Conservation (phyloP, 2,888 invertebrate genomes). For the Polia nebulosa region DNA sequence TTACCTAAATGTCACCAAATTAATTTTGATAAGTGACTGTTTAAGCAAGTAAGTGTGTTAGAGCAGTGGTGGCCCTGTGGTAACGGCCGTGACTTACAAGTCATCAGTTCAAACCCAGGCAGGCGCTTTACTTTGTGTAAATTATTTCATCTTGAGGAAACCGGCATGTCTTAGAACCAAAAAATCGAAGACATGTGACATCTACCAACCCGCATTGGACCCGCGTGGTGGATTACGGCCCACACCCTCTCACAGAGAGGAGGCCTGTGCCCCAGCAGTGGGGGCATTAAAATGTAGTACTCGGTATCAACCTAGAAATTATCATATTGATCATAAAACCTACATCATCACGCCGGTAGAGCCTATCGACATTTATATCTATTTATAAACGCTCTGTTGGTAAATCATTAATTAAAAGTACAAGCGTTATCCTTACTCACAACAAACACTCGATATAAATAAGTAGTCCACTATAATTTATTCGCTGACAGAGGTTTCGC, state of each 20-base stretch:
- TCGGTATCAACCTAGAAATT: neutral
- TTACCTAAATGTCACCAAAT: conserved; percentile 15
- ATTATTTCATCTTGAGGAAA: no score
- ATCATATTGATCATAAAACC: neutral
- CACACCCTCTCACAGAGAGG: no score
- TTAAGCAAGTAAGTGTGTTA: no score
- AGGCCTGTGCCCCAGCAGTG: no score
- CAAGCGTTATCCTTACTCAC: neutral
- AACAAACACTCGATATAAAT: neutral
- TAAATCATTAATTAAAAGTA: neutral
- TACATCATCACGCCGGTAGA: neutral
- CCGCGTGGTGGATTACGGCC: no score
- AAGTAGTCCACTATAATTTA: neutral
- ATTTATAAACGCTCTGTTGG: neutral
- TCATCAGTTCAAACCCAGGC: neutral
- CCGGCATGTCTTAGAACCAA: no score
- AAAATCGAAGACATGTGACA: no score
- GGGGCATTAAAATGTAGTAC: no score
- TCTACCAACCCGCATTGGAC: no score
- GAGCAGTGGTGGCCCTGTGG: no score
- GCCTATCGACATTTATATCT: neutral
- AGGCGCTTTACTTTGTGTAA: no score
- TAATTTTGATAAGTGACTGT: neutral
- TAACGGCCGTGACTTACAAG: no score
- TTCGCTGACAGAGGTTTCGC: neutral